These are phyloP conservation scores for Eupeodes corollae DNA, from an alignment of 1,140 invertebrate genomes.

Conservation along the genomic window DNA sequence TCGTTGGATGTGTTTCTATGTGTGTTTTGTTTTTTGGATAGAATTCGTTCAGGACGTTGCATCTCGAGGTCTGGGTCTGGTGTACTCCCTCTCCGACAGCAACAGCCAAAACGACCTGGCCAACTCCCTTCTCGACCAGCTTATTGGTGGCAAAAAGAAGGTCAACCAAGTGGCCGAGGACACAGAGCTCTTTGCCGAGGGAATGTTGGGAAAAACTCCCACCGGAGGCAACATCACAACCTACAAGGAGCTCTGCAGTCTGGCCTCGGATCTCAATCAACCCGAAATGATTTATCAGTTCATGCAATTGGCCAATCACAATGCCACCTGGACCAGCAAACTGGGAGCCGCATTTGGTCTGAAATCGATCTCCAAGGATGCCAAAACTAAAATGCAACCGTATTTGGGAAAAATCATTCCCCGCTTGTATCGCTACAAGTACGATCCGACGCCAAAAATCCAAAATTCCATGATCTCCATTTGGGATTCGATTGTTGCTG, in stretches of 20 bases:
- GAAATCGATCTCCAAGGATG: constrained; percentile 67
- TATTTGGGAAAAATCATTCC: constrained; percentile 79
- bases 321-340: constrained; percentile 87
- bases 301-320: constrained; percentile 88
- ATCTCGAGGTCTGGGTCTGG: constrained; percentile 77
- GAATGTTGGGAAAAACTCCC: constrained; percentile 69
- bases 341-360: constrained; percentile 87
- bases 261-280: constrained; percentile 87
- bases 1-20: background rate
- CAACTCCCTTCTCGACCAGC: constrained; percentile 64
- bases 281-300: constrained; percentile 92
- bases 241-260: constrained; percentile 85
- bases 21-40: constrained; percentile 23
- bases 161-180: constrained; percentile 64
- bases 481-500: constrained; percentile 78
- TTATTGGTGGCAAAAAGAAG: constrained; percentile 67
- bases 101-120: constrained; percentile 61
- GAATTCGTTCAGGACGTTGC: constrained; percentile 85
- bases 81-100: constrained; percentile 69
- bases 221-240: constrained; percentile 78
- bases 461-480: constrained; percentile 85
- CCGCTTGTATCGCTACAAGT: constrained; percentile 77
- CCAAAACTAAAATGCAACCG: constrained; percentile 67
- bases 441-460: constrained; percentile 83
- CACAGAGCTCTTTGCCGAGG: constrained; percentile 81